Percentiles rank a stretch among this genome's conserved stretches.
Evolutionary conservation across 2,113 vertebrate genomes (phyloP).

Genomic region (Vanacampus margaritifer): DNA sequence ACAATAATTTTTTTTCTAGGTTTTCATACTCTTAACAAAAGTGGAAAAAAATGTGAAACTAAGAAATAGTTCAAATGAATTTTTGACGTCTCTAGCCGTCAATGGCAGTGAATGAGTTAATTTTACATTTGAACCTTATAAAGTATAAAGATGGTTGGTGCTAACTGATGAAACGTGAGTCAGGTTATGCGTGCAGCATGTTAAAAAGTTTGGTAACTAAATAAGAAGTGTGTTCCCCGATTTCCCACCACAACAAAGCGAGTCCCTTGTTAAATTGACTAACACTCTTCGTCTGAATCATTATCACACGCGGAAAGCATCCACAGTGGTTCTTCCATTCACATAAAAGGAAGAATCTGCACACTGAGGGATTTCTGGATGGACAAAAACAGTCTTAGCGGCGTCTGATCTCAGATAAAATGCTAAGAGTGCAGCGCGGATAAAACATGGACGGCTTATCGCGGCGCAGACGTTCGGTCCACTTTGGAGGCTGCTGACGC

Average conservation of each 20-base stretch:
- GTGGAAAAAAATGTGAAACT: too few relatives aligned
- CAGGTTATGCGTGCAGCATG: neutral
- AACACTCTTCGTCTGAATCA: neutral
- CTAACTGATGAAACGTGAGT: neutral
- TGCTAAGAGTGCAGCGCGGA: neutral
- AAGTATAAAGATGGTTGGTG: neutral
- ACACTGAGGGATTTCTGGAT: neutral
- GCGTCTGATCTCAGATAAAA: slow-evolving; percentile 8
- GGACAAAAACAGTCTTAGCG: slow-evolving; percentile 4
- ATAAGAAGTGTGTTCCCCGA: neutral
- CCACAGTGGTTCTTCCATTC: neutral
- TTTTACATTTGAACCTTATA: neutral
- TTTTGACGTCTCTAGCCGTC: too few relatives aligned
- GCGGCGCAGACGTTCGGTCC: neutral
- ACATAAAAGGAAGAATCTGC: neutral
- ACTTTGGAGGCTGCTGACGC: slow-evolving; percentile 2
- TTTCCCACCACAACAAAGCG: neutral
- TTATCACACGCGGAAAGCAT: neutral
- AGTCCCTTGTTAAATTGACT: neutral
- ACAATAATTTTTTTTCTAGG: too few relatives aligned
- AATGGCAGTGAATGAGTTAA: too few relatives aligned
- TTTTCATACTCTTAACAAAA: too few relatives aligned
- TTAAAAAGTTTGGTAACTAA: neutral
- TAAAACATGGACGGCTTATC: neutral
- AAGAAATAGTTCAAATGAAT: too few relatives aligned